Evolutionary conservation across 2,888 invertebrate species (phyloP).

Genomic region (Scrobipalpa atriplicella): DNA sequence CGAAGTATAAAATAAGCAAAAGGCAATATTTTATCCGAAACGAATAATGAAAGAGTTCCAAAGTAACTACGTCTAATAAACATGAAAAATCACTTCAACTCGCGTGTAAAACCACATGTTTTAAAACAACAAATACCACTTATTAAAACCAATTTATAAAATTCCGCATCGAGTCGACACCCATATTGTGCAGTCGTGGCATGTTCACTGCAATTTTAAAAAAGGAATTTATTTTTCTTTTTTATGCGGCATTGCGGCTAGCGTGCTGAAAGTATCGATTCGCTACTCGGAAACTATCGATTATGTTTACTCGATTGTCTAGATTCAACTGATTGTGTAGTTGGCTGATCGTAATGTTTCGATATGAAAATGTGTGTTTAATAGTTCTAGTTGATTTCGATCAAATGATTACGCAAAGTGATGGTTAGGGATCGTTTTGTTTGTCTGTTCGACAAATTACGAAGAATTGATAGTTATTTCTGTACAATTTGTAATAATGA

Average conservation of each 20-base stretch:
- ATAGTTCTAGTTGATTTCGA: constrained; percentile 17
- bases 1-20: too few species aligned
- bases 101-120: neutral
- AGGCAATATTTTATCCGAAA: too few species aligned
- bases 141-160: constrained; percentile 12
- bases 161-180: constrained; percentile 19
- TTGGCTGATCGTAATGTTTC: constrained; percentile 16
- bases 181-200: constrained; percentile 24
- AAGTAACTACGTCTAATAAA: neutral
- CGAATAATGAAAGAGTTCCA: too few species aligned
- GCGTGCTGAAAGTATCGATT: constrained; percentile 32
- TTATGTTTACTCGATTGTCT: constrained; percentile 18
- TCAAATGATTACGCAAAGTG: constrained; percentile 18
- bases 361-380: constrained; percentile 24
- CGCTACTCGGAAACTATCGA: constrained; percentile 8
- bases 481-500: neutral
- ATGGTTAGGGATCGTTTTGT: constrained; percentile 3
- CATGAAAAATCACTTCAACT: constrained; percentile 9
- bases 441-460: neutral
- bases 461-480: too few species aligned
- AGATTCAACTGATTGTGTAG: constrained; percentile 11
- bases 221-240: constrained; percentile 23
- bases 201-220: constrained; percentile 29
- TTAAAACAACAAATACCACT: constrained; percentile 6
- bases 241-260: constrained; percentile 33